Evolutionary conservation across 2,888 invertebrate species (phyloP).

Genomic region (Octodonta nipae): DNA sequence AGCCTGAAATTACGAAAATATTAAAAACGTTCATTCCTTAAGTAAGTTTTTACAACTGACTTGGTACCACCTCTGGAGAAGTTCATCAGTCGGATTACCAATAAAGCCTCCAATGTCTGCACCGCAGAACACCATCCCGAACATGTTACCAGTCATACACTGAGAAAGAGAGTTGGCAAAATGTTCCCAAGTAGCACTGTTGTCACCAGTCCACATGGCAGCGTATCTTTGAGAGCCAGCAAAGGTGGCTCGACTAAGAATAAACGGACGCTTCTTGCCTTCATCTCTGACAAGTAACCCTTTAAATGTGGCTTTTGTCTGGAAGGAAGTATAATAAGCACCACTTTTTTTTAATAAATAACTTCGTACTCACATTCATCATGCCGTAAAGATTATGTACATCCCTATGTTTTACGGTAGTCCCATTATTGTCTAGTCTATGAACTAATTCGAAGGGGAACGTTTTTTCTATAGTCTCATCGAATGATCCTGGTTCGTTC

Average conservation of each 20-base stretch:
- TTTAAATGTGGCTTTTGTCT: conserved; percentile 50
- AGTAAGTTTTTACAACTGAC: too few species aligned
- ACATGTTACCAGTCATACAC: conserved; percentile 59
- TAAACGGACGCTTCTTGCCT: conserved; percentile 62
- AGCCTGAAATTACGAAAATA: conserved; percentile 40
- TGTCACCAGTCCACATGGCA: conserved; percentile 97
- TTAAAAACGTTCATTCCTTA: too few species aligned
- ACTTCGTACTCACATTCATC: conserved; percentile 23
- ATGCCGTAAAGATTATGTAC: conserved; percentile 88
- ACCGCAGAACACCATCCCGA: conserved; percentile 82
- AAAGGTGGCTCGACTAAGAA: conserved; percentile 78
- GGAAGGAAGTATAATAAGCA: conserved; percentile 7
- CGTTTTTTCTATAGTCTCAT: conserved; percentile 54
- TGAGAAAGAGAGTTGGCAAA: conserved; percentile 74
- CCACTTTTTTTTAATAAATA: too few species aligned
- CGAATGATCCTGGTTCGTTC: conserved; percentile 97
- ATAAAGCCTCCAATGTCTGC: conserved; percentile 97
- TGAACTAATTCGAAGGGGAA: conserved; percentile 46
- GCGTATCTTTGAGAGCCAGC: conserved; percentile 82
- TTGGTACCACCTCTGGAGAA: conserved; percentile 61
- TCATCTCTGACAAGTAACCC: conserved; percentile 46
- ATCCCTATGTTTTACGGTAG: conserved; percentile 74
- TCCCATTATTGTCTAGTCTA: conserved; percentile 24
- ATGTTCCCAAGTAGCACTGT: conserved; percentile 83
- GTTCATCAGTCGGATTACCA: conserved; percentile 75